Evolutionary conservation across 2,888 invertebrate species (phyloP).

Genomic region (Zaprionus bogoriensis): DNA sequence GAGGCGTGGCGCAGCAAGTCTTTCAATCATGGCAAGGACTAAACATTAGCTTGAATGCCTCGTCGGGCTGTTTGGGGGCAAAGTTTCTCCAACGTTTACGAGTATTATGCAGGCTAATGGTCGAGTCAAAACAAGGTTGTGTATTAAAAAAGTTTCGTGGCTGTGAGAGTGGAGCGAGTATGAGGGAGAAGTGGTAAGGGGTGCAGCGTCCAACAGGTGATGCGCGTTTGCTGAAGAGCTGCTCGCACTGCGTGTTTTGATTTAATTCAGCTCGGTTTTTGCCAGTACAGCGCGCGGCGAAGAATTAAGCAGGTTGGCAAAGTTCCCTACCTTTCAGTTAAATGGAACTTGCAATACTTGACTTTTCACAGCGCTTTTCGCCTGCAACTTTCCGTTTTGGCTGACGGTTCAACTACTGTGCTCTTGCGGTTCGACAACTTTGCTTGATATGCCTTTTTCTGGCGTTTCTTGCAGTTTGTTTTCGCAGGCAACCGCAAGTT

Average conservation of each 20-base stretch:
- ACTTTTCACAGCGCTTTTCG: background rate
- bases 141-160: slow-evolving; percentile 62
- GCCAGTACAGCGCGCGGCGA: slow-evolving; percentile 2
- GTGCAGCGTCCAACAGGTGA: slow-evolving; percentile 29
- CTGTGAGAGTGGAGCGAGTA: background rate
- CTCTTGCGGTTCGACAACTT: slow-evolving; percentile 15
- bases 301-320: slow-evolving; percentile 29
- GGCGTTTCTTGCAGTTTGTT: slow-evolving; percentile 7
- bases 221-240: slow-evolving; percentile 6
- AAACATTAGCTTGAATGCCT: background rate
- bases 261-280: slow-evolving; percentile 27
- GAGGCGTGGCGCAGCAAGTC: background rate
- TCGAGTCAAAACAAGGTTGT: slow-evolving; percentile 18
- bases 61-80: slow-evolving; percentile 10
- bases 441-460: background rate
- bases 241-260: slow-evolving; percentile 1
- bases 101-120: slow-evolving; percentile 46
- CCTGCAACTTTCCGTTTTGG: slow-evolving; percentile 17
- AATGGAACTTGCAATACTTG: slow-evolving; percentile 45
- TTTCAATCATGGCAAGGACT: background rate
- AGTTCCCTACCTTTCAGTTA: slow-evolving; percentile 35
- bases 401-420: slow-evolving; percentile 8
- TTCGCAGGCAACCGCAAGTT: slow-evolving; percentile 7
- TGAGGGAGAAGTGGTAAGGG: background rate
- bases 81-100: slow-evolving; percentile 51